Percentiles rank a stretch among this genome's conserved stretches.
Evolutionary conservation across 35 echinoderm and acorn worm genomes (phyloP).

Genomic region (Patiria miniata): DNA sequence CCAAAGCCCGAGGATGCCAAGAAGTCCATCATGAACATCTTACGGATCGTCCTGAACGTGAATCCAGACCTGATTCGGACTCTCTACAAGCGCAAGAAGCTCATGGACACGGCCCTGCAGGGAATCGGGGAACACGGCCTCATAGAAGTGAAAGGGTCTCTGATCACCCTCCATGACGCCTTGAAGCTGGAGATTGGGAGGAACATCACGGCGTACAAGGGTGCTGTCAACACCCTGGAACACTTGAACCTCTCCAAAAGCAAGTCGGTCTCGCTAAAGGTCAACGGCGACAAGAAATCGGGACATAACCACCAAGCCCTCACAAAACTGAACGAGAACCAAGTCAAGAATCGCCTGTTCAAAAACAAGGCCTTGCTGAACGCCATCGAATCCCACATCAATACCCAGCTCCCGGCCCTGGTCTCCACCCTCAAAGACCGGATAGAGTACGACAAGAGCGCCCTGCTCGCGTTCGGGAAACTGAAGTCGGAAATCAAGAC

Average conservation of each 20-base stretch:
- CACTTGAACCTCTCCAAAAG: slow-evolving; percentile 67
- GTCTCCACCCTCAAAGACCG: slow-evolving; percentile 76
- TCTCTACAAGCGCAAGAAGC: slow-evolving; percentile 66
- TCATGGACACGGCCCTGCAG: slow-evolving; percentile 82
- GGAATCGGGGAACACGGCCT: slow-evolving; percentile 92
- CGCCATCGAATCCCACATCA: slow-evolving; percentile 76
- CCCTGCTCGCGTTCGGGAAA: slow-evolving; percentile 85
- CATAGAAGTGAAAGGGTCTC: slow-evolving; percentile 61
- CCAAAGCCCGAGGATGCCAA: slow-evolving; percentile 10
- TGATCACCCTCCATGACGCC: slow-evolving; percentile 88
- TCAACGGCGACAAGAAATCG: slow-evolving; percentile 47
- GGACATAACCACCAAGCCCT: slow-evolving; percentile 79
- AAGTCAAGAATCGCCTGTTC: slow-evolving; percentile 81
- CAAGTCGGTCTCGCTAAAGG: slow-evolving; percentile 74
- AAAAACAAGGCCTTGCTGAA: slow-evolving; percentile 97
- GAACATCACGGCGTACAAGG: slow-evolving; percentile 61
- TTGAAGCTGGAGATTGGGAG: slow-evolving; percentile 84
- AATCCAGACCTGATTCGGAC: slow-evolving; percentile 80
- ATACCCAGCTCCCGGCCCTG: slow-evolving; percentile 69
- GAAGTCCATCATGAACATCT: slow-evolving; percentile 70
- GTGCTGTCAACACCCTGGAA: slow-evolving; percentile 76
- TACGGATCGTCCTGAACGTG: slow-evolving; percentile 76
- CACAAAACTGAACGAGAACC: slow-evolving; percentile 73
- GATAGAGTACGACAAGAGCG: slow-evolving; percentile 93
- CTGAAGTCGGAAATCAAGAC: slow-evolving; percentile 82